Evolutionary conservation across 2,113 vertebrate species (phyloP).

Genomic region (Lagopus leucura): DNA sequence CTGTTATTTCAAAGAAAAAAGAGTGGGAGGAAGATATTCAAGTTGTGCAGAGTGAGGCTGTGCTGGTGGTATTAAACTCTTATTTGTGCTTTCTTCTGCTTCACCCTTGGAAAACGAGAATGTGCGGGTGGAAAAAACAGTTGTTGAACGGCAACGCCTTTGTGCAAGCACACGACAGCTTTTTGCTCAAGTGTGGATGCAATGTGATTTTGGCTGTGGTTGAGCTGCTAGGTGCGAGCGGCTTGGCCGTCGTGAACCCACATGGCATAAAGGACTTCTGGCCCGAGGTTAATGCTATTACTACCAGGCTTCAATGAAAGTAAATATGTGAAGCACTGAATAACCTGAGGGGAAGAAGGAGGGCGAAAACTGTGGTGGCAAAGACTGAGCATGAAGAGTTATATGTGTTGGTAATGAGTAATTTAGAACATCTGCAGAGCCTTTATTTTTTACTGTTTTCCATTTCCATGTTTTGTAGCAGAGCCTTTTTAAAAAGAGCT

Average conservation of each 20-base stretch:
- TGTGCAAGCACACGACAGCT: background rate
- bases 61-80: background rate
- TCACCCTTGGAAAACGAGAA: background rate
- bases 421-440: constrained; percentile 53
- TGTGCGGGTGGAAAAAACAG: background rate
- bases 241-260: background rate
- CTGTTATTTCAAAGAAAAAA: background rate
- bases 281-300: background rate
- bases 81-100: constrained; percentile 14
- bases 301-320: background rate
- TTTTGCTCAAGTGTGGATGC: rapidly evolving
- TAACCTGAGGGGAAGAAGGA: background rate
- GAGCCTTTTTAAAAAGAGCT: background rate
- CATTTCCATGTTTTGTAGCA: constrained; percentile 1
- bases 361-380: background rate
- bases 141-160: background rate
- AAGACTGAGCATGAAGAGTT: constrained; percentile 18
- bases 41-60: background rate
- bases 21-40: constrained; percentile 15
- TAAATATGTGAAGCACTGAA: background rate
- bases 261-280: background rate
- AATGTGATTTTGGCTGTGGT: background rate
- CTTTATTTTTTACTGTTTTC: constrained; percentile 14
- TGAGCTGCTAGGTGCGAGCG: background rate
- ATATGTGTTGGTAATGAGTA: constrained; percentile 14